A percentile compares a stretch with the other conserved stretches of the same genome.
These are phyloP conservation scores for Malthinus seriepunctatus DNA, from an alignment of 2,888 invertebrate species.

Conservation along the genomic window DNA sequence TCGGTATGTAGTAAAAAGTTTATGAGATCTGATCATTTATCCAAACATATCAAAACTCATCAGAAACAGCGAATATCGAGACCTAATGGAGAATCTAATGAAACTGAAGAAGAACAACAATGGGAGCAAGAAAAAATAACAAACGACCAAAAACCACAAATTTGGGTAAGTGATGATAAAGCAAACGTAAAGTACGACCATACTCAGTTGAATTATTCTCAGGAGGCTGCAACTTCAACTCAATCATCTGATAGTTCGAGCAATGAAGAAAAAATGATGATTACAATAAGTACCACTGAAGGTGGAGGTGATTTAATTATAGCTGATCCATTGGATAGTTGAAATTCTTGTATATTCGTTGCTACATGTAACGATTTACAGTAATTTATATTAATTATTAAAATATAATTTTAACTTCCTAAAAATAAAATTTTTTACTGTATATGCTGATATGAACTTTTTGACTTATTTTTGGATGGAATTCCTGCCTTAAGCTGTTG, in stretches of 20 bases:
- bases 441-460: too few species aligned
- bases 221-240: slow-evolving; percentile 74
- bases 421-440: too few species aligned
- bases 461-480: too few species aligned
- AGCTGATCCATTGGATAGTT: slow-evolving; percentile 49
- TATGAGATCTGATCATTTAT: slow-evolving; percentile 89
- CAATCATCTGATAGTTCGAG: slow-evolving; percentile 73
- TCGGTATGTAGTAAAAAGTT: slow-evolving; percentile 87
- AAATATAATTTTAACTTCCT: too few species aligned
- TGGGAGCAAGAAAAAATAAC: slow-evolving; percentile 34
- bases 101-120: slow-evolving; percentile 37
- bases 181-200: slow-evolving; percentile 53
- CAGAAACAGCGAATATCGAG: slow-evolving; percentile 65
- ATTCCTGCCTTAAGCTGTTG: too few species aligned
- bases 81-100: slow-evolving; percentile 34
- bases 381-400: background rate
- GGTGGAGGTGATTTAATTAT: slow-evolving; percentile 51
- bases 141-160: slow-evolving; percentile 40
- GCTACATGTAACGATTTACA: slow-evolving; percentile 7
- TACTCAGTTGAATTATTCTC: slow-evolving; percentile 54
- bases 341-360: slow-evolving; percentile 22
- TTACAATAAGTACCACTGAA: slow-evolving; percentile 68
- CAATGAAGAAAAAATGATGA: slow-evolving; percentile 77
- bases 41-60: slow-evolving; percentile 89
- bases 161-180: slow-evolving; percentile 52